Percentiles rank a stretch among this genome's conserved stretches.
phyloP scores from a whole-genome alignment of 2,888 invertebrate genomes.

The Catocala nupta region DNA sequence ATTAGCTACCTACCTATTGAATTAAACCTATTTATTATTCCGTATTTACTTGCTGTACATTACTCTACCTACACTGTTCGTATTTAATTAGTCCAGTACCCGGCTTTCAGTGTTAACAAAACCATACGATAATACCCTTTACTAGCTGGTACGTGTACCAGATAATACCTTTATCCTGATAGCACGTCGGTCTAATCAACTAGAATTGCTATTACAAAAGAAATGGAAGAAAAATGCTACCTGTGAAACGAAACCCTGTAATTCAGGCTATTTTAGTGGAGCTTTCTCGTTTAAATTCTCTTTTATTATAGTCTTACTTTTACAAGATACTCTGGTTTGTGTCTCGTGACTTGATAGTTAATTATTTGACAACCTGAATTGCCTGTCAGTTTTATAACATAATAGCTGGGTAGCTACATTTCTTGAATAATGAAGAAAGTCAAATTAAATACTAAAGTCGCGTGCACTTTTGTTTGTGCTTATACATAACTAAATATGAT shows the following conservation, averaged over 20 bases:
- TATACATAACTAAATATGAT: no score
- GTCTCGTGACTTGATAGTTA: slow-evolving; percentile 25
- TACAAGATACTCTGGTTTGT: slow-evolving; percentile 25
- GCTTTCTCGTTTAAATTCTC: slow-evolving; percentile 32
- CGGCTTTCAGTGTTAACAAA: slow-evolving; percentile 61
- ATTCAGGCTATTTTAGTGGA: slow-evolving; percentile 37
- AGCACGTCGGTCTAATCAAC: slow-evolving; percentile 57
- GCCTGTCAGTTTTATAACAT: not conserved
- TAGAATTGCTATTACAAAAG: slow-evolving; percentile 53
- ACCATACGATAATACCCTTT: slow-evolving; percentile 52
- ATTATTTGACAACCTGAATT: slow-evolving; percentile 4
- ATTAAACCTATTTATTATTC: slow-evolving; percentile 11
- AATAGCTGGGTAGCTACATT: not conserved
- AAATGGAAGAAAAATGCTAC: slow-evolving; percentile 48
- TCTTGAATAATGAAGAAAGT: not conserved
- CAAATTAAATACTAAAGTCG: no score
- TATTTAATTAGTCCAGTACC: slow-evolving; percentile 68
- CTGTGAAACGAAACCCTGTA: slow-evolving; percentile 42
- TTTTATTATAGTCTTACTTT: slow-evolving; percentile 38
- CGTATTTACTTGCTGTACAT: slow-evolving; percentile 49
- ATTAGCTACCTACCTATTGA: slow-evolving; percentile 27
- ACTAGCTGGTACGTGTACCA: slow-evolving; percentile 35
- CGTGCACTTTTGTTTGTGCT: no score
- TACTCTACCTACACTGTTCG: slow-evolving; percentile 53
- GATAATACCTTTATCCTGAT: slow-evolving; percentile 49